Conservation (phyloP, 2,113 vertebrate species). For the Steatornis caripensis region DNA sequence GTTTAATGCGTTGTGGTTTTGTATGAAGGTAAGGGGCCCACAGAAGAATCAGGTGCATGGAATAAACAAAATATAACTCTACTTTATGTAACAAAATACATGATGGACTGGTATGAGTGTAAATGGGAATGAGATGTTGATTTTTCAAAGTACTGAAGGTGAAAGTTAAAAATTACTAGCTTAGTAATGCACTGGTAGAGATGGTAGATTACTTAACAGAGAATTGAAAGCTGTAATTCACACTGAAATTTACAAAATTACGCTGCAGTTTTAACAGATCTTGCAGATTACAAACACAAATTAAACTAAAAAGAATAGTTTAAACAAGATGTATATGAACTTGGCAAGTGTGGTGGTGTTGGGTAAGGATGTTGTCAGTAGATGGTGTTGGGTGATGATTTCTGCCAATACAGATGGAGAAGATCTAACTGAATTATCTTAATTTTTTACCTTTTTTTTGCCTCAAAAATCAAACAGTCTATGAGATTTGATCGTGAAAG, state of each 20-base stretch:
- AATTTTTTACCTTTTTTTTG: background rate
- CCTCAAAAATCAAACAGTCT: background rate
- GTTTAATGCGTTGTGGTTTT: background rate
- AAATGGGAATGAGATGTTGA: background rate
- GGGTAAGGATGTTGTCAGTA: background rate
- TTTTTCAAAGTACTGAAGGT: background rate
- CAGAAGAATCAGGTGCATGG: background rate
- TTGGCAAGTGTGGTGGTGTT: background rate
- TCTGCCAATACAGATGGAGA: background rate
- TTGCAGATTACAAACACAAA: background rate
- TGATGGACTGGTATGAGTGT: background rate
- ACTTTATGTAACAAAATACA: background rate
- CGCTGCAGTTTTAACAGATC: background rate
- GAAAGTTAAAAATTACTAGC: background rate
- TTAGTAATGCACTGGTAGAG: background rate
- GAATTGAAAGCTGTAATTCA: background rate
- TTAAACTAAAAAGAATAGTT: background rate
- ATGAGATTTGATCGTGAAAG: background rate
- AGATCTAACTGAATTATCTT: background rate
- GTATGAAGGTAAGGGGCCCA: background rate
- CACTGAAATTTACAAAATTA: background rate
- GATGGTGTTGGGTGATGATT: background rate
- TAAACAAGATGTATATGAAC: background rate
- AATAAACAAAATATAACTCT: background rate
- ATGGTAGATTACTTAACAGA: background rate